A percentile compares a stretch with the other conserved stretches of the same genome.
phyloP scores from a whole-genome alignment of 2,797 vertebrate species.

The Anguilla obscura region DNA sequence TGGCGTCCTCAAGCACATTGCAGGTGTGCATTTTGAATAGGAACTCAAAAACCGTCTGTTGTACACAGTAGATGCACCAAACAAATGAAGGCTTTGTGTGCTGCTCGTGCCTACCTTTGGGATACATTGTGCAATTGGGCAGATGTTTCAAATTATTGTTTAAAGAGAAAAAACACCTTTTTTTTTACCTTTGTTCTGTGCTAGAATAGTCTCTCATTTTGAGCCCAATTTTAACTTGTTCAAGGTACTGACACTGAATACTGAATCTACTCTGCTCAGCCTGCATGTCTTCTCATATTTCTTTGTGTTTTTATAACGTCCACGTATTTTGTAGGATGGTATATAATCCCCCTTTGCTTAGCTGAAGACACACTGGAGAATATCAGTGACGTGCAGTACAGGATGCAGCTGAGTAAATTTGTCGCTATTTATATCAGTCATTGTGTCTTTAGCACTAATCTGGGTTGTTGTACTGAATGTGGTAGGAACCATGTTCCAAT shows the following conservation, averaged over 20 bases:
- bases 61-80: not conserved
- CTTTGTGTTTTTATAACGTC: not conserved
- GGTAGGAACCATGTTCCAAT: not conserved
- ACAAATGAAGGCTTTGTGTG: not conserved
- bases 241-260: not conserved
- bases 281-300: not conserved
- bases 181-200: not conserved
- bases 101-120: not conserved
- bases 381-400: not conserved
- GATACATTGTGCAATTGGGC: not conserved
- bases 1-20: not conserved
- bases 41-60: not conserved
- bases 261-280: not conserved
- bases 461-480: not conserved
- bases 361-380: constrained; percentile 8
- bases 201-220: not conserved
- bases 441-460: constrained; percentile 9
- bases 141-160: not conserved
- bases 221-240: not conserved
- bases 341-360: not conserved
- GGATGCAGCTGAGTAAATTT: constrained; percentile 6
- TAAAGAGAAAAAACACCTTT: not conserved
- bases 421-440: constrained; percentile 4
- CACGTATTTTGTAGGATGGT: not conserved
- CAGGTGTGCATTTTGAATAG: constrained; percentile 8